phyloP scores from a whole-genome alignment of 2,888 invertebrate genomes.

The Parnassius orleans region DNA sequence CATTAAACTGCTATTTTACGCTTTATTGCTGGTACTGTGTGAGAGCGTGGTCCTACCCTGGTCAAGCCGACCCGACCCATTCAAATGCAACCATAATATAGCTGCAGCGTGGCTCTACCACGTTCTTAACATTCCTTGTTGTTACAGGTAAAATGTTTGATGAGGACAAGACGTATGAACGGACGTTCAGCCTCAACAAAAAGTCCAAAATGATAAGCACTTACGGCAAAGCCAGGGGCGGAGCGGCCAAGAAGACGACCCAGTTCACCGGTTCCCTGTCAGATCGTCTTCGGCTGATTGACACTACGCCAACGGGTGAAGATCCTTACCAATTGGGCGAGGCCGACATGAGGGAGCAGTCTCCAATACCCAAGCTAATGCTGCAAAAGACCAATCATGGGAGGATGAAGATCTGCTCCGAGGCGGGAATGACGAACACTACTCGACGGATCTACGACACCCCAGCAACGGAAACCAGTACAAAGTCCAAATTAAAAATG shows the following conservation, averaged over 20 bases:
- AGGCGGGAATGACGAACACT: slow-evolving; percentile 35
- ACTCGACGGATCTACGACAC: slow-evolving; percentile 54
- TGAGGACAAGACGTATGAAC: slow-evolving; percentile 36
- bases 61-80: no score
- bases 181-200: slow-evolving; percentile 55
- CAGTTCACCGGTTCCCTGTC: slow-evolving; percentile 64
- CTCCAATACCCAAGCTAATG: slow-evolving; percentile 73
- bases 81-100: no score
- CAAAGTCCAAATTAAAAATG: slow-evolving; percentile 20
- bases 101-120: no score
- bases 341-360: slow-evolving; percentile 71
- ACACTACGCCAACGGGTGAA: slow-evolving; percentile 70
- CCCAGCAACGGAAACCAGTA: slow-evolving; percentile 39
- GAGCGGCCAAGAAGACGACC: slow-evolving; percentile 40
- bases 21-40: no score
- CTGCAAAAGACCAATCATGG: slow-evolving; percentile 63
- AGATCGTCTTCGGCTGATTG: slow-evolving; percentile 64
- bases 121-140: slow-evolving; percentile 5
- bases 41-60: no score
- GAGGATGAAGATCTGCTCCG: slow-evolving; percentile 53
- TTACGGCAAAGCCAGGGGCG: slow-evolving; percentile 52
- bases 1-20: no score
- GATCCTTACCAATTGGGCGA: slow-evolving; percentile 73
- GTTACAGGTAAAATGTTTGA: slow-evolving; percentile 11
- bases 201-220: slow-evolving; percentile 65